Base-by-base conservation (phyloP, 2,113 vertebrate genomes). In the Pimephales promelas region DNA sequence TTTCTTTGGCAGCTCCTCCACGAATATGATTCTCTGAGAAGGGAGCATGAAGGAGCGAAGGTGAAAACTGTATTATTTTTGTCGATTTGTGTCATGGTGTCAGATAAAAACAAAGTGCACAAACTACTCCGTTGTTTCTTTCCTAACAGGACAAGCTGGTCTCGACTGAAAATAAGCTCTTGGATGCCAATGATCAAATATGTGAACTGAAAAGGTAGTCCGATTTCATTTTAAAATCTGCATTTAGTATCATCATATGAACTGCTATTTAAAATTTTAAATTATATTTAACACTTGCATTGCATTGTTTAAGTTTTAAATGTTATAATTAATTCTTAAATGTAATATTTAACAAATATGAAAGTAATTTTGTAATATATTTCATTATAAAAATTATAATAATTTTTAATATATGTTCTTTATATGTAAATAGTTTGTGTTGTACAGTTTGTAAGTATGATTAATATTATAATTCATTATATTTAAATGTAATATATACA, bases 181-280 rank as follows among this genome's bases (percentile, higher is more conserved):
- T 94, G 54, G 95, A 97, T 86, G 95, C 97, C 81, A 94, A 93
- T 34, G 93, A 92, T 18, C 93, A 97, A 90, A 96, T 97, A 84
- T 95, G 95, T 47, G 97, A 98, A 62, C 91, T 99, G 84, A 99
- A 95, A 93, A 99, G 97, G 98, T 99, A 93, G 95, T 18, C 24
- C 2, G 24, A 52, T 74, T 68, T 68, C 1, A 36, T 68, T 34
- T 36, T 1, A 18, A 66, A 36, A 40, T 68, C 20, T 68, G 34
- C 0, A 22, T 40, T 40, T 40, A 2, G 10, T 3, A 11, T 68
- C 20, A 68, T 20, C 31, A 22, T 36, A 36, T 10, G 3, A 36
- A 68, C 9, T 20, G 52, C 18, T 10, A 36, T 68, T 10, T 36
- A 10, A 36, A 34, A 4, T 31, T 20, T 20, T 4, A 66, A 34